Evolutionary conservation across 1,140 invertebrate genomes (phyloP).

Genomic region (Hylaeus anthracinus): DNA sequence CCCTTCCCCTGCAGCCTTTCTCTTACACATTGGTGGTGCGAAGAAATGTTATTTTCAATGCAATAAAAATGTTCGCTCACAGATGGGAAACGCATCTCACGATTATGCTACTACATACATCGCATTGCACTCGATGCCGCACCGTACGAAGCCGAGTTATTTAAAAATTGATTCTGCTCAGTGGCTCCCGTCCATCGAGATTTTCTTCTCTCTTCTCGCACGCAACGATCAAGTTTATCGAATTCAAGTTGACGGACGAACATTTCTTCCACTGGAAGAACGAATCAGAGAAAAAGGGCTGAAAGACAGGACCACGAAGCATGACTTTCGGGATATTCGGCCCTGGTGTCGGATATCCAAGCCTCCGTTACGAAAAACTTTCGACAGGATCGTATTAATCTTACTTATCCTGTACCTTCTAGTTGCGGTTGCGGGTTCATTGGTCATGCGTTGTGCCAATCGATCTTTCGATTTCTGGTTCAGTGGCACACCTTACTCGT

Average conservation of each 20-base stretch:
- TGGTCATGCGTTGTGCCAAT: constrained; percentile 36
- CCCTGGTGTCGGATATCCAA: constrained; percentile 17
- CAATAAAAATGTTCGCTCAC: no score
- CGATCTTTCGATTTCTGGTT: constrained; percentile 35
- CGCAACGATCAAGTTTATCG: constrained; percentile 43
- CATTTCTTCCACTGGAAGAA: constrained; percentile 7
- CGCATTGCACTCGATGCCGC: neutral
- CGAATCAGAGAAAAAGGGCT: constrained; percentile 7
- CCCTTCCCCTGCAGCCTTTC: no score
- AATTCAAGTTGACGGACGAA: constrained; percentile 21
- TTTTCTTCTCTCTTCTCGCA: neutral
- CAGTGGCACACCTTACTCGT: neutral
- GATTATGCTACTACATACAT: no score
- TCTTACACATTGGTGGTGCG: no score
- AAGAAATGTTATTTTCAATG: no score
- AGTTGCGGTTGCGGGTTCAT: constrained; percentile 44
- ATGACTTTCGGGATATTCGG: constrained; percentile 36
- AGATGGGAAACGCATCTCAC: no score
- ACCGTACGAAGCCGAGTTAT: neutral
- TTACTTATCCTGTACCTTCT: constrained; percentile 54
- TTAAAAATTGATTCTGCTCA: neutral
- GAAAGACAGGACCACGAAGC: constrained; percentile 19
- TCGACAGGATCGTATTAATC: constrained; percentile 54
- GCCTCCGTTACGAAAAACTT: constrained; percentile 49
- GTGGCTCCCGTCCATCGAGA: neutral